Percentiles rank a stretch among this genome's conserved stretches.
Conservation (phyloP, 2,888 invertebrate genomes). For the Bombylius major region DNA sequence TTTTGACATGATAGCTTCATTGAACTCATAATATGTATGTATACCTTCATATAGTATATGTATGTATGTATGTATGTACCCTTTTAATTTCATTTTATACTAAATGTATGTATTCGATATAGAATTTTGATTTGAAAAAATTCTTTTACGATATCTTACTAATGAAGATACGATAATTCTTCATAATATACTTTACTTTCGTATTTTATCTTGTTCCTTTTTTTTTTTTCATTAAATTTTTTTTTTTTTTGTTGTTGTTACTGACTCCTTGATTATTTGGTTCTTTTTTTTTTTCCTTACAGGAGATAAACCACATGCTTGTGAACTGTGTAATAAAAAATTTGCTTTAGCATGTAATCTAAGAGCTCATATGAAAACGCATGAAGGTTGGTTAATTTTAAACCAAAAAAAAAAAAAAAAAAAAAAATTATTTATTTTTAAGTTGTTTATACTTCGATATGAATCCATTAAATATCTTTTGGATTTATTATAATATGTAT, state of each 20-base stretch:
- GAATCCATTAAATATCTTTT: not conserved
- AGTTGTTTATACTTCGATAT: no score
- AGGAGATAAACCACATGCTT: slow-evolving; percentile 64
- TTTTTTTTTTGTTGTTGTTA: not conserved
- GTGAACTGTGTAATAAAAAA: slow-evolving; percentile 55
- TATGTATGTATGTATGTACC: no score
- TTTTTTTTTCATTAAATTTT: not conserved
- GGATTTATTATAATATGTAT: not conserved
- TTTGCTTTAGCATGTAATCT: slow-evolving; percentile 62
- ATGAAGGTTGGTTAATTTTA: slow-evolving; percentile 45
- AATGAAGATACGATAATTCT: no score
- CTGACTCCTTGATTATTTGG: slow-evolving; percentile 2
- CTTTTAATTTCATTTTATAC: no score
- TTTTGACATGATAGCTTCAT: not conserved
- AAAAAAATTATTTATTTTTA: no score
- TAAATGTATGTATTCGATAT: no score
- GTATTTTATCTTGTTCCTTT: not conserved
- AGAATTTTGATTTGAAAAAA: no score
- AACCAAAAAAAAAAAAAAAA: no score
- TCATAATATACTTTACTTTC: not conserved
- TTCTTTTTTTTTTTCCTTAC: slow-evolving; percentile 21
- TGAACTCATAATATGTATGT: not conserved
- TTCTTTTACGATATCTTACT: no score
- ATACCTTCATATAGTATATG: no score
- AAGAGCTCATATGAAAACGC: slow-evolving; percentile 60